A percentile compares a stretch with the other conserved stretches of the same genome.
Conservation (phyloP, 2,888 invertebrate species). For the Oscheius sp. region DNA sequence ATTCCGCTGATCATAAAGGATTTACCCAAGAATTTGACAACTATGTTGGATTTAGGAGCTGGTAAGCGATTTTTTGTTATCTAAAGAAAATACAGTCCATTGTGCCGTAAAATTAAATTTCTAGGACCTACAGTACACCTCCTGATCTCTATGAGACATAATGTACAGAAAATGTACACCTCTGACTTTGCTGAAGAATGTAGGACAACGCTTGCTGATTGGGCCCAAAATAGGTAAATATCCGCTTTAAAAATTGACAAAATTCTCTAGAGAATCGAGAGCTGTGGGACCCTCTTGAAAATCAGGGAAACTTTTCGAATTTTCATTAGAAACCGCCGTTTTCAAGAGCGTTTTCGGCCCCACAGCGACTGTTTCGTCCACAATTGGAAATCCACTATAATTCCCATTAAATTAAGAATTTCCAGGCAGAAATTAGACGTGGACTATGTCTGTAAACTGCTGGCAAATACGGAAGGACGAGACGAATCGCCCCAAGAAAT, state of each 20-base stretch:
- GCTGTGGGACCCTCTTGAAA: too few relatives aligned
- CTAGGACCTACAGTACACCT: slow-evolving; percentile 67
- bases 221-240: slow-evolving; percentile 61
- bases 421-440: too few relatives aligned
- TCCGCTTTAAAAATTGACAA: not conserved
- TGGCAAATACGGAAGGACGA: slow-evolving; percentile 66
- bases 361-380: too few relatives aligned
- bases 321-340: too few relatives aligned
- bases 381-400: too few relatives aligned
- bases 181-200: slow-evolving; percentile 71
- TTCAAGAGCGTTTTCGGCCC: too few relatives aligned
- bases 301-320: too few relatives aligned
- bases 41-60: slow-evolving; percentile 71
- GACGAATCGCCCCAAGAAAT: slow-evolving; percentile 58
- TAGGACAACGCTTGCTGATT: slow-evolving; percentile 58
- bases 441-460: slow-evolving; percentile 65
- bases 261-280: slow-evolving; percentile 42
- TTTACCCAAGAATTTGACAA: slow-evolving; percentile 63
- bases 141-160: slow-evolving; percentile 65
- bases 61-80: slow-evolving; percentile 40
- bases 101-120: not conserved
- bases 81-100: too few relatives aligned
- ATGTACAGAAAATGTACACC: slow-evolving; percentile 64
- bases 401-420: slow-evolving; percentile 70
- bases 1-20: slow-evolving; percentile 72